Base-by-base conservation (phyloP, 2,797 vertebrate genomes). In the Setipinna tenuifilis region DNA sequence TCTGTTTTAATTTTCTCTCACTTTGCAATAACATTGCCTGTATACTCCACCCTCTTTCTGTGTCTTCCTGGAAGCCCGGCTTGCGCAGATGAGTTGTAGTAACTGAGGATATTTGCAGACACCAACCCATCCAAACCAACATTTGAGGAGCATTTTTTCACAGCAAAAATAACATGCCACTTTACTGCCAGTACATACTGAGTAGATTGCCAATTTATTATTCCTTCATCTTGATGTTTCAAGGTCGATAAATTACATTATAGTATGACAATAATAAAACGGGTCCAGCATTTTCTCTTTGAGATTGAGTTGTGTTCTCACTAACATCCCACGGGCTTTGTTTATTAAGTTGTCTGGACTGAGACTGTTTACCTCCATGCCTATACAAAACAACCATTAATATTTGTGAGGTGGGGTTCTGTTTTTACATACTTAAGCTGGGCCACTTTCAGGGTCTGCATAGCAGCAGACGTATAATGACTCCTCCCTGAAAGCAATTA, bases 1-100 rank as follows among this genome's bases (percentile, higher is more conserved):
- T 86, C 84, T 88, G 83, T 35, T 87, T 84, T 86, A 54, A 85
- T 86, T 90, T 91, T 86, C 81, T 81, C 84, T 85, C 28, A 41
- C 61, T 85, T 86, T 83, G 86, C 80, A 85, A 82, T 84, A 83
- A 82, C 83, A 23, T 28, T 12, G 44, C 82, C 71, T 17, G 25
- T 21, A 84, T 62, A 82, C 41, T 78, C 85, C 82, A 71, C 59
- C 87, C 83, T 58, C 87, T 19, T 14, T 57, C 59, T 25, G 35
- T 23, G 48, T 59, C 82, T 57, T 46, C 19, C 28, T 19, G 21
- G 46, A 54, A 3, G 41, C 59, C 14, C 17, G 4, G 25, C 16
- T 28, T 71, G 65, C 31, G 65, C 14, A 31, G 28, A 68, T 68
- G 62, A 68, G 25, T 59, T 3, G 16, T 46, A 54, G 11, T 31